Evolutionary conservation across 2,888 invertebrate species (phyloP), one percentile per base, ranked within the genome.

Genomic region (Papilio gigon): DNA sequence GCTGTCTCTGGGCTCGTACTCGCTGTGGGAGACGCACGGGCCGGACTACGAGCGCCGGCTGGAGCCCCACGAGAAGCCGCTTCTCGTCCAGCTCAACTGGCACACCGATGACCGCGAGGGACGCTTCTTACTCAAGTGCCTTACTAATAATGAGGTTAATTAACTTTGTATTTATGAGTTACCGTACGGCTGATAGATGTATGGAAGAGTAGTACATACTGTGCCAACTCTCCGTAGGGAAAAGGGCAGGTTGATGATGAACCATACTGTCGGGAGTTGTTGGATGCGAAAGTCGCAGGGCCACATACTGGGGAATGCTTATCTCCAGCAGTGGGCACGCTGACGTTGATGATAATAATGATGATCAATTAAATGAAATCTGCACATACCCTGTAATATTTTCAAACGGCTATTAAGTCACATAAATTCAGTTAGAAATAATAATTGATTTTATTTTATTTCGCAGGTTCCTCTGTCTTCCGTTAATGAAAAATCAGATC

Each of bases 61-160:
- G 81, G 95, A 95, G 75, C 95, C 96, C 25, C 97, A 97, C 79
- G 99, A 99, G 92, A 97, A 98, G 84, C 99, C 99, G 0, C 93
- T 99, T 71, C 93, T 98, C 72, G 99, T 99, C 70, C 99, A 99
- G 90, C 94, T 99, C 68, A 99, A 98, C 92, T 99, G 99, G 99
- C 99, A 99, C 85, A 97, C 98, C 70, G 99, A 99, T 85, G 99
- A 99, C 86, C 93, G 99, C 65, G 99, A 99, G 90, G 99, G 99
- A 33, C 94, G 99, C 71, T 99, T 99, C 91, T 93, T 99, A 74
- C 94, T 99, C 69, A 95, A 97, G 84, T 95, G 97, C 86, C 95
- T 97, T 81, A 97, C 96, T 83, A 96, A 96, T 82, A 97, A 96
- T 86, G 97, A 96, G 80, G 95, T 95, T 14, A 11, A 53, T 56